Base-by-base conservation (phyloP, 2,888 invertebrate genomes). In the Marasmarcha lunaedactyla region DNA sequence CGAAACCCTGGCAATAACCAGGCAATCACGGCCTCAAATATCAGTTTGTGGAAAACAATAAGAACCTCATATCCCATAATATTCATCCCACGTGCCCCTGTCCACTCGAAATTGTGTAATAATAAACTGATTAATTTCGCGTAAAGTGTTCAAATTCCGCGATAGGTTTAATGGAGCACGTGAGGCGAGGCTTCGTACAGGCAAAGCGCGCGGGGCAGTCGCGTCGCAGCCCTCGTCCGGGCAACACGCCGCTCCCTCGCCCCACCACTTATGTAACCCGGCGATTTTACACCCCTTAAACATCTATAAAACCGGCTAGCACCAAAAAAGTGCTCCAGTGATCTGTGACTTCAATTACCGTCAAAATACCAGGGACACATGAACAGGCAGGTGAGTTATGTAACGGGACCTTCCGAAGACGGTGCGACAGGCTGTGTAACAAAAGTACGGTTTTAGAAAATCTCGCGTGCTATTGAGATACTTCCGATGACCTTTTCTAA, bases 241-340 rank as follows among this genome's bases (percentile, higher is more conserved):
- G 79, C 69, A 53, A 59, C 70, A 76, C 79, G 79, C 77, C 67
- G 73, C 66, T 63, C 55, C 63, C 63, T 68, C 68, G 59, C 60
- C 58, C 59, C 68, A 69, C 69, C 74, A 68, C 81, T 83, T 83
- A 83, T 77, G 63, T 83, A 83, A 83, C 69, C 72, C 30, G 30
- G 30, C 30, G 30, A 30, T 30, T 30, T 11, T 30, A 30, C 30
- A 30, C n/a, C 30, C n/a, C 4, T 30, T 30, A 9, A 7, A n/a
- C 9, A n/a, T 3, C 9, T 30, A 30, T 11, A 4, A 7, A 7
- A 30, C 30, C 30, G 10, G 10, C 25, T 11, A 9, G 6, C 30
- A 30, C 4, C 11, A 20, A 20, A 20, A n/a, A 20, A 20, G 30
- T 30, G 30, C 30, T 7, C 20, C 4, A 30, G 30, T 30, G 20